phyloP scores from a whole-genome alignment of 1,140 invertebrate genomes.

The Drosophila quadrilineata region DNA sequence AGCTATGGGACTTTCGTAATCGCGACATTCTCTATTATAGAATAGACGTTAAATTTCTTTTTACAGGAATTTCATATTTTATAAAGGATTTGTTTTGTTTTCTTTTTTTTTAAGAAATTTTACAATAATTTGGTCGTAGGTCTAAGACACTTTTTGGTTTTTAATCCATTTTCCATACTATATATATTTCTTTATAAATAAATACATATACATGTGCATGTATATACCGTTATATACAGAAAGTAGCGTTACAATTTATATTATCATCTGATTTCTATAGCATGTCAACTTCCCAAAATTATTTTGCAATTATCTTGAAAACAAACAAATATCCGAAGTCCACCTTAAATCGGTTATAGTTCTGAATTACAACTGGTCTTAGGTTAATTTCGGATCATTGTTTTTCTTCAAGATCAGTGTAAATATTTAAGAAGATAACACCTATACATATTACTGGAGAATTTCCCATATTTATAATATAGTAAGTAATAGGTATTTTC shows the following conservation, averaged over 20 bases:
- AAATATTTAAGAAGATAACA: too few relatives aligned
- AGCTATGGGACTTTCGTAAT: conserved; percentile 19
- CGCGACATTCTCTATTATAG: conserved; percentile 30
- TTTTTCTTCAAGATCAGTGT: too few relatives aligned
- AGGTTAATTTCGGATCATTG: too few relatives aligned
- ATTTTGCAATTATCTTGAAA: too few relatives aligned
- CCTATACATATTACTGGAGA: too few relatives aligned
- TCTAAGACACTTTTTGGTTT: conserved; percentile 80
- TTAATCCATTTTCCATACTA: conserved; percentile 57
- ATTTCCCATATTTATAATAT: conserved; percentile 31
- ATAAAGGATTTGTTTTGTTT: conserved; percentile 11
- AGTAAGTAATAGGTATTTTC: conserved; percentile 52
- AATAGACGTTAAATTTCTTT: conserved; percentile 47
- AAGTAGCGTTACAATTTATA: conserved; percentile 41
- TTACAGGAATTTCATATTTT: conserved; percentile 43
- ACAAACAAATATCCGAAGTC: too few relatives aligned
- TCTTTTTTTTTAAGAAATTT: conserved; percentile 30
- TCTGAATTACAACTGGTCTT: too few relatives aligned
- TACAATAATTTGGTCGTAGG: conserved; percentile 77
- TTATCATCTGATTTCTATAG: too few relatives aligned
- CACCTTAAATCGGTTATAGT: too few relatives aligned
- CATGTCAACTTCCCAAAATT: too few relatives aligned
- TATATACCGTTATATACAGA: conserved; percentile 64
- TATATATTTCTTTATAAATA: conserved; percentile 29
- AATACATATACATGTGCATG: conserved; percentile 40